Evolutionary conservation across 2,797 vertebrate genomes (phyloP).

Genomic region (Pseudocheirus occidentalis): DNA sequence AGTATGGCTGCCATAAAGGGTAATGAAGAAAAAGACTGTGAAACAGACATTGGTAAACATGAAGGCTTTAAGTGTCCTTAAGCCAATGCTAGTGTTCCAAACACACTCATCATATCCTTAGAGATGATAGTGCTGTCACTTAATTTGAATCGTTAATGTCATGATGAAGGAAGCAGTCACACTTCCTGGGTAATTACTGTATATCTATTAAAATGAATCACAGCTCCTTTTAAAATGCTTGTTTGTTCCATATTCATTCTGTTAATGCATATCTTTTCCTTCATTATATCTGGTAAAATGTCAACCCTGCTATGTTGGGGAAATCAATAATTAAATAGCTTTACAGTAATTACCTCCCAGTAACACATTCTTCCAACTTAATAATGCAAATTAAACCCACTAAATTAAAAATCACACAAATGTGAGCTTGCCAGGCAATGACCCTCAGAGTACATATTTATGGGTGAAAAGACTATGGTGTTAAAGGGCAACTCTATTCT

Average conservation of each 20-base stretch:
- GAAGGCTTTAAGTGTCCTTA: constrained; percentile 74
- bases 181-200: constrained; percentile 82
- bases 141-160: constrained; percentile 81
- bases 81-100: constrained; percentile 70
- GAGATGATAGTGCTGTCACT: constrained; percentile 74
- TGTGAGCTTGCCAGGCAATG: constrained; percentile 30
- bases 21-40: constrained; percentile 51
- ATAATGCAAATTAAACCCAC: constrained; percentile 78
- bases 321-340: constrained; percentile 87
- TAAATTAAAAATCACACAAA: constrained; percentile 79
- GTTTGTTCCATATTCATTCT: constrained; percentile 83
- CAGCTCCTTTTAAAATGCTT: constrained; percentile 81
- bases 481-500: constrained; percentile 51
- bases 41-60: constrained; percentile 59
- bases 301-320: constrained; percentile 76
- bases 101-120: constrained; percentile 68
- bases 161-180: constrained; percentile 80
- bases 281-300: constrained; percentile 84
- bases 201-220: constrained; percentile 85
- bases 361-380: constrained; percentile 81
- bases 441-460: constrained; percentile 25
- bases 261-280: constrained; percentile 82
- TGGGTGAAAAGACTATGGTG: constrained; percentile 64
- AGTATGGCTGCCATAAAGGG: constrained; percentile 42
- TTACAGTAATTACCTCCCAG: constrained; percentile 83